phyloP scores from a whole-genome alignment of 2,888 invertebrate genomes.

The Drosophila mimica region DNA sequence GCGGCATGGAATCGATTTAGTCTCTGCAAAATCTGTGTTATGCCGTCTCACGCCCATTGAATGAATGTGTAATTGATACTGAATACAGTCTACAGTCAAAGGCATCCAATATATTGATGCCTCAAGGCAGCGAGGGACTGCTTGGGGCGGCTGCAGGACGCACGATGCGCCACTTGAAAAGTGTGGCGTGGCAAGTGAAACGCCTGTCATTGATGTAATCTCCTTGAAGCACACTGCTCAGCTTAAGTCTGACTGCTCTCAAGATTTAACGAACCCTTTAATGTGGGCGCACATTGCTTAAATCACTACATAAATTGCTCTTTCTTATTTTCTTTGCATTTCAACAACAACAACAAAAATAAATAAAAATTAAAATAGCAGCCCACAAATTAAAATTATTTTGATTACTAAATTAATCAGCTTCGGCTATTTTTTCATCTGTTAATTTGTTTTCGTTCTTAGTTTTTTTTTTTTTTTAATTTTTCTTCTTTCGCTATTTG shows the following conservation, averaged over 20 bases:
- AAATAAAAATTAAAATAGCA: slow-evolving; percentile 3
- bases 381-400: background rate
- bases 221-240: slow-evolving; percentile 22
- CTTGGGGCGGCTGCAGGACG: slow-evolving; percentile 1
- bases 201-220: slow-evolving; percentile 51
- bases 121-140: slow-evolving; percentile 23
- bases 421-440: background rate
- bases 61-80: slow-evolving; percentile 78
- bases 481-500: background rate
- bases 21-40: slow-evolving; percentile 57
- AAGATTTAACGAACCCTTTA: slow-evolving; percentile 29
- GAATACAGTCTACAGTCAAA: slow-evolving; percentile 65
- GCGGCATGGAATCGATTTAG: slow-evolving; percentile 2
- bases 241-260: slow-evolving; percentile 38
- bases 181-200: slow-evolving; percentile 42
- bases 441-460: background rate
- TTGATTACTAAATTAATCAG: slow-evolving; percentile 3
- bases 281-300: slow-evolving; percentile 10
- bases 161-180: slow-evolving; percentile 2
- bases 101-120: slow-evolving; percentile 57
- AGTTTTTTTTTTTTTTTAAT: background rate
- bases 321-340: background rate
- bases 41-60: slow-evolving; percentile 55
- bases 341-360: background rate
- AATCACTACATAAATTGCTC: slow-evolving; percentile 5